phyloP scores from a whole-genome alignment of 2,113 vertebrate species.

The Phalacrocorax pelagicus region DNA sequence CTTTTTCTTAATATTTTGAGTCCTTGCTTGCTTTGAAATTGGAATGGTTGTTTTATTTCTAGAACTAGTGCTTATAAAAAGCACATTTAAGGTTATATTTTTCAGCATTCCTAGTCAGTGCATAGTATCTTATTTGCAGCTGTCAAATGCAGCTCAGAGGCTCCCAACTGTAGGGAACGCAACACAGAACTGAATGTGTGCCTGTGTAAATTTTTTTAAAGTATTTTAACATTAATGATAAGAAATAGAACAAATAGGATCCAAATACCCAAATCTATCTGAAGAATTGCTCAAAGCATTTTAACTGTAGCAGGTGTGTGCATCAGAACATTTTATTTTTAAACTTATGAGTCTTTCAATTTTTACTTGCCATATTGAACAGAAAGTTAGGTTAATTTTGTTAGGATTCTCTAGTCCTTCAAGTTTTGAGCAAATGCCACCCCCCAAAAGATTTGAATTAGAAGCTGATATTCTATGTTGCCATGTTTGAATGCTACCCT shows the following conservation, averaged over 20 bases:
- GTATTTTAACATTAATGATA: not conserved
- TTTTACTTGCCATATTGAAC: not conserved
- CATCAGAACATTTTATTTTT: not conserved
- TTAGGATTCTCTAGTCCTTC: not conserved
- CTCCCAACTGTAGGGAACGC: not conserved
- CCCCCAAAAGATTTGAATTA: not conserved
- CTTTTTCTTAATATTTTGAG: not conserved
- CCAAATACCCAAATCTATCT: not conserved
- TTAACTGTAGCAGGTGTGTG: not conserved
- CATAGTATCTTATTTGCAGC: not conserved
- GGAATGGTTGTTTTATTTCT: not conserved
- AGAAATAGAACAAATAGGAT: not conserved
- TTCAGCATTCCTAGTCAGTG: not conserved
- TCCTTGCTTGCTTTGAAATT: not conserved
- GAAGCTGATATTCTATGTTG: not conserved
- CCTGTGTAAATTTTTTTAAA: not conserved
- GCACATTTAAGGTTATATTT: not conserved
- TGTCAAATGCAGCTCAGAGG: not conserved
- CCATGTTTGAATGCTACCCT: not conserved
- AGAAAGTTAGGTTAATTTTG: not conserved
- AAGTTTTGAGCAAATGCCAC: slow-evolving; percentile 15
- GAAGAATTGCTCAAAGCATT: not conserved
- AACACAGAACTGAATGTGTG: not conserved
- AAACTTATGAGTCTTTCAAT: not conserved
- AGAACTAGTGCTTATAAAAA: not conserved